phyloP scores from a whole-genome alignment of 1,140 invertebrate species.

The Caenorhabditis brenneri region DNA sequence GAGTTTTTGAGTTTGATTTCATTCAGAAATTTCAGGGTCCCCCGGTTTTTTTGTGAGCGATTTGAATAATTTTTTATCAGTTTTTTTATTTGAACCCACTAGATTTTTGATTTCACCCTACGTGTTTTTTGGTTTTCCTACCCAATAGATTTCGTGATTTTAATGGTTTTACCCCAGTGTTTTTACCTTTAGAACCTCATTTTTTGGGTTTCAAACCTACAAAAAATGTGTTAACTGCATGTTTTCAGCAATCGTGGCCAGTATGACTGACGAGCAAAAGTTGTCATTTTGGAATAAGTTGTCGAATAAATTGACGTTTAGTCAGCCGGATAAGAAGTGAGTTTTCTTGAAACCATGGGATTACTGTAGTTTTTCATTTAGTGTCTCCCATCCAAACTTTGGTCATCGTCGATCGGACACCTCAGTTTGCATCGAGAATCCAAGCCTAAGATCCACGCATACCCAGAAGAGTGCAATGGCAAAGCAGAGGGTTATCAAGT shows the following conservation, averaged over 20 bases:
- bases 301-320: constrained; percentile 17
- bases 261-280: constrained; percentile 23
- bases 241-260: neutral
- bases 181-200: neutral
- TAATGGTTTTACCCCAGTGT: neutral
- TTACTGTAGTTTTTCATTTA: too few species aligned
- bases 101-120: neutral
- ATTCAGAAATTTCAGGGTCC: constrained; percentile 28
- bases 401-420: constrained; percentile 12
- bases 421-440: constrained; percentile 4
- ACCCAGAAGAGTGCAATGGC: constrained; percentile 63
- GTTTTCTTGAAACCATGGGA: too few species aligned
- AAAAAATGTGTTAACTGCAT: neutral
- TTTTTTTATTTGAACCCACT: neutral
- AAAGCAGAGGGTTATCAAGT: constrained; percentile 76
- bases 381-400: neutral
- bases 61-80: neutral
- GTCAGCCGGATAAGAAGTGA: constrained; percentile 27
- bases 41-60: neutral
- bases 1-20: too few species aligned
- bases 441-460: constrained; percentile 63
- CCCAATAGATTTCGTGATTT: neutral
- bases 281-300: constrained; percentile 25
- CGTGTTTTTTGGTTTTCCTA: neutral
- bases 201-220: neutral